Conservation (phyloP, 23 tunicate genomes). For the Botrylloides violaceus region DNA sequence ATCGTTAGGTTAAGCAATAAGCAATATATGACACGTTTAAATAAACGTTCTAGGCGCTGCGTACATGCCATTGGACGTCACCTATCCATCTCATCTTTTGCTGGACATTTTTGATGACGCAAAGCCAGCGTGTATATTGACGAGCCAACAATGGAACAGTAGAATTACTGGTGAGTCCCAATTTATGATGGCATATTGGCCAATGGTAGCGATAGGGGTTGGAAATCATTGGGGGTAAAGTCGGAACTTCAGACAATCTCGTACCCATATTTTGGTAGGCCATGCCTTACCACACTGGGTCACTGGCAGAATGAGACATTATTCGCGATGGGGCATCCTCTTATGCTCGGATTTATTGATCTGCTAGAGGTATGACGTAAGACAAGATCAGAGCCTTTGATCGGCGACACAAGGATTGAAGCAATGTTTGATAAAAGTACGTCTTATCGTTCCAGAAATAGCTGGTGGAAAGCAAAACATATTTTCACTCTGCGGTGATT, state of each 20-base stretch:
- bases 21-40: too few species aligned
- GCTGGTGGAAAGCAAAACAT: background rate
- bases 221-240: too few species aligned
- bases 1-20: too few species aligned
- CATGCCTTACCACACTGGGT: too few species aligned
- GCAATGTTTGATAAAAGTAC: background rate
- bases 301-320: too few species aligned
- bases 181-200: too few species aligned
- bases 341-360: too few species aligned
- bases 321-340: too few species aligned
- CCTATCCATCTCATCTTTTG: conserved; percentile 50
- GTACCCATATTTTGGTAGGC: too few species aligned
- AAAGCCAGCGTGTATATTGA: conserved; percentile 65
- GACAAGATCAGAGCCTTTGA: background rate
- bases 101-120: conserved; percentile 67
- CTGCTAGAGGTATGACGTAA: too few species aligned
- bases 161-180: background rate
- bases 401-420: background rate
- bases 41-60: conserved; percentile 60
- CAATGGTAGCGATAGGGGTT: too few species aligned
- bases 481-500: conserved; percentile 26
- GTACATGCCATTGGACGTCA: conserved; percentile 83
- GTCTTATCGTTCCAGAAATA: background rate
- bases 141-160: conserved; percentile 20
- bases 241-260: too few species aligned